phyloP scores from a whole-genome alignment of 2,797 vertebrate species.

The Arvicola amphibius region DNA sequence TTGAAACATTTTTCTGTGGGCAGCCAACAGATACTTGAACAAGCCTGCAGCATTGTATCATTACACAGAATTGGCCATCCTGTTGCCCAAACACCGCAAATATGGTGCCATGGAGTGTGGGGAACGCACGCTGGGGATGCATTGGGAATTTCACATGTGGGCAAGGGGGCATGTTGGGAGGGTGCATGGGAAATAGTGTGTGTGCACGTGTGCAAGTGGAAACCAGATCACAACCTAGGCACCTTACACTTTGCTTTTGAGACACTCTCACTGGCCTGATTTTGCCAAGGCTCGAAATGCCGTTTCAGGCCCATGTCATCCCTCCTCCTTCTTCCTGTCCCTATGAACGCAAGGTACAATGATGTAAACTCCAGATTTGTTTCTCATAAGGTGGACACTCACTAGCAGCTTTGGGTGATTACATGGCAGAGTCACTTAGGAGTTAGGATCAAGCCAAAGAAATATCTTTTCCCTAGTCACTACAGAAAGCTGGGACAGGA shows the following conservation, averaged over 20 bases:
- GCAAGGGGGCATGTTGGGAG: not conserved
- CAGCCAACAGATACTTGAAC: not conserved
- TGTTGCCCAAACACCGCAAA: not conserved
- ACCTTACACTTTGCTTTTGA: not conserved
- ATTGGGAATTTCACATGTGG: not conserved
- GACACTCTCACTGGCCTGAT: not conserved
- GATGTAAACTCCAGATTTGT: not conserved
- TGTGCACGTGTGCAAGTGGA: not conserved
- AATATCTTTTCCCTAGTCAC: not conserved
- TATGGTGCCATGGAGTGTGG: not conserved
- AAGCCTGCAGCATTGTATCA: not conserved
- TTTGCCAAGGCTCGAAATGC: not conserved
- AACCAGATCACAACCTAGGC: not conserved
- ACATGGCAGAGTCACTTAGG: not conserved
- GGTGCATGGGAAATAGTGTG: not conserved
- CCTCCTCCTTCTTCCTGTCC: not conserved
- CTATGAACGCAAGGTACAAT: accelerated
- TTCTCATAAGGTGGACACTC: not conserved
- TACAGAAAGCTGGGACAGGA: not conserved
- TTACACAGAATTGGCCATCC: not conserved
- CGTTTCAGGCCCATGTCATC: not conserved
- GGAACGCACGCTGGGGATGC: accelerated
- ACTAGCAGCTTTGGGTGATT: not conserved
- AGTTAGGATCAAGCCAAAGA: not conserved
- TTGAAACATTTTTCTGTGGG: not conserved